Evolutionary conservation across 2,888 invertebrate genomes (phyloP).

Genomic region (Belgica antarctica): DNA sequence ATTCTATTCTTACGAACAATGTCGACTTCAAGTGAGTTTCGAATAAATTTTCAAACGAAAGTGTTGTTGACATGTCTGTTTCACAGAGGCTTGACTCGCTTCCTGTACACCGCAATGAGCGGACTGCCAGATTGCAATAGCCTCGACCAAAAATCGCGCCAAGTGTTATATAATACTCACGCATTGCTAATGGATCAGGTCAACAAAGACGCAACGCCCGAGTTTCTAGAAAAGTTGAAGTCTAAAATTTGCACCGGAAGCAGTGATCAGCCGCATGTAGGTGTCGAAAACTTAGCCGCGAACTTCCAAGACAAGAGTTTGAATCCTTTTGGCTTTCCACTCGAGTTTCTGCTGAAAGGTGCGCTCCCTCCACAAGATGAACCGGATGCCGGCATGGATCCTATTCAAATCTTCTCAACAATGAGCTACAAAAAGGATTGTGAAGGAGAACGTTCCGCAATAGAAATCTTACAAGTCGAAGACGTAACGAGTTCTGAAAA

Average conservation of each 20-base stretch:
- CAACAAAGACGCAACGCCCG: constrained; percentile 12
- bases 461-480: too few species aligned
- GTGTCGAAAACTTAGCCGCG: neutral
- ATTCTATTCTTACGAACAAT: neutral
- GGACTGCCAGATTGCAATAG: constrained; percentile 5
- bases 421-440: too few species aligned
- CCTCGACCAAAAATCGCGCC: neutral
- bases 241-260: neutral
- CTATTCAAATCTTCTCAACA: too few species aligned
- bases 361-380: neutral
- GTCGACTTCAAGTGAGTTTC: constrained; percentile 26
- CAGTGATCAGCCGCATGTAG: neutral
- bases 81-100: constrained; percentile 14
- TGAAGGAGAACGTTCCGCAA: too few species aligned
- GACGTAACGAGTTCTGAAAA: too few species aligned
- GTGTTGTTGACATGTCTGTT: neutral
- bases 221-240: constrained; percentile 4
- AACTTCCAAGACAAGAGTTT: neutral
- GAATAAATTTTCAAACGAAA: neutral
- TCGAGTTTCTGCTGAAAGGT: constrained; percentile 24
- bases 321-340: constrained; percentile 26
- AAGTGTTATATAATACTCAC: constrained; percentile 19
- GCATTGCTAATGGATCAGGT: constrained; percentile 29
- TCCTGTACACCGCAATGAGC: constrained; percentile 17
- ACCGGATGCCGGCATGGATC: too few species aligned